phyloP scores from a whole-genome alignment of 2,113 vertebrate genomes.

The Anarrhichthys ocellatus region DNA sequence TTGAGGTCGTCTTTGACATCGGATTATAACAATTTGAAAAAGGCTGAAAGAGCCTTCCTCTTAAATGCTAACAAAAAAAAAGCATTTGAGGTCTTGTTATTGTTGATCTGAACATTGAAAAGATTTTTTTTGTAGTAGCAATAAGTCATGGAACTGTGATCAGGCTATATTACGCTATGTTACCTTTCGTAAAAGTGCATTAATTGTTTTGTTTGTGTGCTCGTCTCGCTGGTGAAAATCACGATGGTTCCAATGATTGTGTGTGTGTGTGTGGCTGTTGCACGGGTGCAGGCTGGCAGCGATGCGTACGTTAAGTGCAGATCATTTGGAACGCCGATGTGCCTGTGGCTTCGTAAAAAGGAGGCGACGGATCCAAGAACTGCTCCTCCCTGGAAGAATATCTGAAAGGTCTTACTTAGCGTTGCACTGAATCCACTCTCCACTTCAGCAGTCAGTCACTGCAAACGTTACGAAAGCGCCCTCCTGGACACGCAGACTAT shows the following conservation, averaged over 20 bases:
- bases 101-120: constrained; percentile 69
- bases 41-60: constrained; percentile 62
- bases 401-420: constrained; percentile 76
- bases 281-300: constrained; percentile 62
- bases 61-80: constrained; percentile 60
- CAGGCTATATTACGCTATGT: constrained; percentile 68
- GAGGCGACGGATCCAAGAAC: constrained; percentile 57
- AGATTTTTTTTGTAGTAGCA: constrained; percentile 74
- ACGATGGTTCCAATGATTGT: constrained; percentile 58
- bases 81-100: constrained; percentile 71
- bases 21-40: constrained; percentile 39
- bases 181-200: constrained; percentile 75
- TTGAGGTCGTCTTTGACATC: constrained; percentile 44
- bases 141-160: constrained; percentile 80
- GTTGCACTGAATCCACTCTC: constrained; percentile 77
- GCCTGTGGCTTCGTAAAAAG: constrained; percentile 67
- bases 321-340: constrained; percentile 71
- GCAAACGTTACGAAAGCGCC: constrained; percentile 85
- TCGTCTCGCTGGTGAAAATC: constrained; percentile 60
- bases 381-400: constrained; percentile 59
- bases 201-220: constrained; percentile 61
- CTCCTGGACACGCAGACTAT: constrained; percentile 66
- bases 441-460: constrained; percentile 81
- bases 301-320: constrained; percentile 61
- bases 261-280: constrained; percentile 57